phyloP scores from a whole-genome alignment of 2,113 vertebrate genomes.

The Mormoops blainvillei region DNA sequence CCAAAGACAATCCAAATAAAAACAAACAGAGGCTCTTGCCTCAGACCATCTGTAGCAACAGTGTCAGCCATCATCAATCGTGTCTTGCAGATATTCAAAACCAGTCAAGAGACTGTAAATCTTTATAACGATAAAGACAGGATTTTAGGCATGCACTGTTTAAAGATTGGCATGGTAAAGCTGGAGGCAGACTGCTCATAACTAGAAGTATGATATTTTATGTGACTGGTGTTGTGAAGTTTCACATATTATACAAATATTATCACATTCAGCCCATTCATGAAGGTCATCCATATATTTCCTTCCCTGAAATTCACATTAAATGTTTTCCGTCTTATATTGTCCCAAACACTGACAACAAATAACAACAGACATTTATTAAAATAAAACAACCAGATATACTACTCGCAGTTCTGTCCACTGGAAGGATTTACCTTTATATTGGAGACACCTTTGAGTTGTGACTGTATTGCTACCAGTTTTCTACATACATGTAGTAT shows the following conservation, averaged over 20 bases:
- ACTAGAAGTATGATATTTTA: neutral
- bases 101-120: neutral
- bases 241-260: neutral
- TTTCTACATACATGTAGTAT: neutral
- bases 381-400: neutral
- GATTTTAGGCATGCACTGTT: neutral
- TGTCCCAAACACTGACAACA: neutral
- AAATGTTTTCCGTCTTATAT: neutral
- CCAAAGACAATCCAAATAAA: neutral
- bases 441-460: neutral
- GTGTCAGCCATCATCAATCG: neutral
- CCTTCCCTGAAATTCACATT: neutral
- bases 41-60: neutral
- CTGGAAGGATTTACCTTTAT: neutral
- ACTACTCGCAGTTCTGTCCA: neutral
- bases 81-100: neutral
- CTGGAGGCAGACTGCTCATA: neutral
- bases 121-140: neutral
- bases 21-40: neutral
- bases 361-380: neutral
- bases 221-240: neutral
- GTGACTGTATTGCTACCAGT: neutral
- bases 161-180: neutral
- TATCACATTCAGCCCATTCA: neutral
- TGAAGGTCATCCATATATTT: neutral